Evolutionary conservation across 2,113 vertebrate species (phyloP).

Genomic region (Talpa occidentalis): DNA sequence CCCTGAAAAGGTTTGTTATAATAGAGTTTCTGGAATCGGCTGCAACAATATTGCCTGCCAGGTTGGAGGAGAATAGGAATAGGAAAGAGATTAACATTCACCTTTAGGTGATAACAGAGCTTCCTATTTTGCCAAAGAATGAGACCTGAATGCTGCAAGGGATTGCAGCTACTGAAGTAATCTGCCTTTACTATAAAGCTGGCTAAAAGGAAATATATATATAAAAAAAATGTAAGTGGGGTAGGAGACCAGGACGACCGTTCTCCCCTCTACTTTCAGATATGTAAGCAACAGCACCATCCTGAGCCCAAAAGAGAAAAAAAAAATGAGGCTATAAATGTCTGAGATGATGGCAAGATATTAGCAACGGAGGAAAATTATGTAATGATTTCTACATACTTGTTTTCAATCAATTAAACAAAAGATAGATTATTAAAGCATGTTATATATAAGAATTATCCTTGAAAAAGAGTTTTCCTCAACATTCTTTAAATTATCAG

Average conservation of each 20-base stretch:
- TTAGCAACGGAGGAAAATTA: background rate
- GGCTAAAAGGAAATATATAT: slow-evolving; percentile 8
- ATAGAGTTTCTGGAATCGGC: slow-evolving; percentile 27
- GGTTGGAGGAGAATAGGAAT: background rate
- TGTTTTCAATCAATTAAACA: background rate
- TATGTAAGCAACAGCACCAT: slow-evolving; percentile 75
- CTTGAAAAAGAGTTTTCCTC: background rate
- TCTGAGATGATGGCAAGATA: background rate
- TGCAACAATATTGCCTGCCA: slow-evolving; percentile 33
- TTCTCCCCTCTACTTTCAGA: background rate
- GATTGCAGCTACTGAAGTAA: slow-evolving; percentile 23
- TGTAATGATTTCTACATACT: background rate
- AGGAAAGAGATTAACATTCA: slow-evolving; percentile 58
- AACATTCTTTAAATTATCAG: background rate
- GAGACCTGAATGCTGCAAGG: background rate
- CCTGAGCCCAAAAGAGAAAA: slow-evolving; percentile 62
- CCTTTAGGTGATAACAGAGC: slow-evolving; percentile 35
- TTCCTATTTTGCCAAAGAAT: slow-evolving; percentile 34
- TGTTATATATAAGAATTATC: background rate
- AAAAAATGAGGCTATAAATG: slow-evolving; percentile 40
- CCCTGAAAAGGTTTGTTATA: slow-evolving; percentile 35
- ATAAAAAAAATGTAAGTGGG: background rate
- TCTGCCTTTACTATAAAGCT: slow-evolving; percentile 43
- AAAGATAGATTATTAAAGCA: background rate
- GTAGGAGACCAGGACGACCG: background rate